Conservation (phyloP, 2,113 vertebrate genomes). For the Furnarius figulus region DNA sequence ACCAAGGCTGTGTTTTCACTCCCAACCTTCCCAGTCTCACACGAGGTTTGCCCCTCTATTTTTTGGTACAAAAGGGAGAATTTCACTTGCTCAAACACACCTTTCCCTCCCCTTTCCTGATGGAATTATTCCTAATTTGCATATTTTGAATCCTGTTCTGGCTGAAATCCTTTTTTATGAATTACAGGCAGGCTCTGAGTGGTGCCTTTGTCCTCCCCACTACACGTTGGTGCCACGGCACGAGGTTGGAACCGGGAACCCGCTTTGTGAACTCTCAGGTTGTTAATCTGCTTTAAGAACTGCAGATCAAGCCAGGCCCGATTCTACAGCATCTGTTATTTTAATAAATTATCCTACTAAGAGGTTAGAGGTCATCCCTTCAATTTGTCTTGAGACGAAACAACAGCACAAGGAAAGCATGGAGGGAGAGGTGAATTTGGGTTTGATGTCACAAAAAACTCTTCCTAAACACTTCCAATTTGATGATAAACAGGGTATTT, state of each 20-base stretch:
- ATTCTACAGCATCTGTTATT: constrained; percentile 3
- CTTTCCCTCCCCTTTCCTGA: neutral
- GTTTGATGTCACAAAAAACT: neutral
- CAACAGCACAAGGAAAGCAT: neutral
- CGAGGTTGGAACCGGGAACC: neutral
- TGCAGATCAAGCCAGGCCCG: neutral
- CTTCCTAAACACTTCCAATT: neutral
- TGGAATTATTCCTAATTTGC: neutral
- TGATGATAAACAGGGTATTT: neutral
- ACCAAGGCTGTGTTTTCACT: neutral
- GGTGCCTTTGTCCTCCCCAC: neutral
- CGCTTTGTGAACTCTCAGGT: neutral
- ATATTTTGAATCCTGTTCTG: neutral
- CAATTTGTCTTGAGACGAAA: neutral
- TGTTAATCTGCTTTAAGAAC: constrained; percentile 19
- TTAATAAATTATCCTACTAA: constrained; percentile 6
- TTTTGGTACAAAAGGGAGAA: neutral
- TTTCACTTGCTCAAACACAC: neutral
- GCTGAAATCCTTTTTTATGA: neutral
- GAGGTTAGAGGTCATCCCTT: neutral
- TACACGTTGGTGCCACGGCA: accelerated
- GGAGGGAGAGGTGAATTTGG: neutral
- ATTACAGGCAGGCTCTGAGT: neutral
- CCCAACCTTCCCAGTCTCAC: neutral
- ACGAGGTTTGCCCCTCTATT: neutral